Base-by-base conservation (phyloP, 2,113 vertebrate species). In the Forbesichthys agassizii region DNA sequence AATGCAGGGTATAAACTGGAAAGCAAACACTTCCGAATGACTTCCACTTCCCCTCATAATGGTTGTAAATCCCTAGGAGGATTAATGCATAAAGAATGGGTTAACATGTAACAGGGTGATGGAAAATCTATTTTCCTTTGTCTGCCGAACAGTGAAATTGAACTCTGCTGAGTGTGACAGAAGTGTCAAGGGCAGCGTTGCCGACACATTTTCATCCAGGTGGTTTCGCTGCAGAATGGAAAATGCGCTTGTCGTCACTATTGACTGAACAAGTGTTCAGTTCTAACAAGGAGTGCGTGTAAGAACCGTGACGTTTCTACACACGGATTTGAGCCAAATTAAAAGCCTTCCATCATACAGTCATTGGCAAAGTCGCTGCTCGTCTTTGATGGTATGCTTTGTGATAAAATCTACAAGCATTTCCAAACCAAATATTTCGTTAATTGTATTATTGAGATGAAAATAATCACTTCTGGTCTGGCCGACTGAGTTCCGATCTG, bases 141-240 rank as follows among this genome's bases (percentile, higher is more conserved):
- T 68, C 87, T 84, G 88, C 61, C 84, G 87, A 75, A 75, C 83
- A 56, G 83, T 86, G 88, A 90, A 89, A 91, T 91, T 88, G 88
- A 88, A 91, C 82, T 83, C 64, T 61, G 59, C 20, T 4, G 68
- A 68, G 81, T 84, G 79, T 89, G 78, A 79, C 80, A 81, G 77
- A 81, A 84, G 61, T 80, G 69, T 79, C 81, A 75, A 58, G 74
- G 70, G 71, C 53, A 62, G 65, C 53, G 68, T 33, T 54, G 46
- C 58, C 10, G 18, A 47, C 47, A 64, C 54, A 42, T 11, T 69
- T 68, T 72, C 33, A 66, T 33, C 73, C 75, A 74, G 77, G 75
- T 77, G 54, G 9, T 67, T 61, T 67, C 77, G 53, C 68, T 67
- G 47, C 11, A 66, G 67, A 63, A 74, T 69, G 65, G 77, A 66